Base-by-base conservation (phyloP, 2,113 vertebrate genomes). In the Ochotona princeps region DNA sequence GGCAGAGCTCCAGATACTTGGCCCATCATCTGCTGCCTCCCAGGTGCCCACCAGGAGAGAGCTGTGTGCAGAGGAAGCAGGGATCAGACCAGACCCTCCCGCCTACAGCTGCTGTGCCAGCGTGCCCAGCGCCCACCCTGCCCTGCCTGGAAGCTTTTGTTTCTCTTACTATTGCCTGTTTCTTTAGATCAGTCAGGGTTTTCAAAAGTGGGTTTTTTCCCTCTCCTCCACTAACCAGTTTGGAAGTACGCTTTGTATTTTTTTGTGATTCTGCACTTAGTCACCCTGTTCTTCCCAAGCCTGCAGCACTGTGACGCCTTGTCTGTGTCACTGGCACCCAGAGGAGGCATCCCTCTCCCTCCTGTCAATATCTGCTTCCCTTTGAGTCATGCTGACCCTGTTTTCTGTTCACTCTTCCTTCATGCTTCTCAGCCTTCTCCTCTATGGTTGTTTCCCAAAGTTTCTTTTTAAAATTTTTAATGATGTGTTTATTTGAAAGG, bases 151-250 rank as follows among this genome's bases (percentile, higher is more conserved):
- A 44, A 44, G 38, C 38, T 44, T 44, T 44, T 44, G 3, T 44
- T 44, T 6, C 6, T 44, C 38, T 44, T 6, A 44, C 38, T 6
- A 44, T 44, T 92, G 89, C 28, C 85, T 74, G 5, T 84, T 60
- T n/a, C 78, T 94, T 92, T 84, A 79, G 30, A 30, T n/a, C 82
- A 75, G 38, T 12, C 26, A 87, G 54, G 72, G 26, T 28, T 84
- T 87, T 83, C 15, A 2, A 75, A 60, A 84, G 13, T 38, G 25
- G 35, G 3, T 44, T 30, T 25, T 25, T 65, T 79, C 26, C 78
- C 67, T 87, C 60, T 91, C 7, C 10, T 76, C 49, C 20, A 11
- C 28, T 60, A 49, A 26, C 20, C 67, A 57, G 23, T 89, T 83
- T 73, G 78, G 54, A 93, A 87, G 11, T 47, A 86, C 20, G 32